Base-by-base conservation (phyloP, 2,113 vertebrate genomes). In the Barbus barbus region DNA sequence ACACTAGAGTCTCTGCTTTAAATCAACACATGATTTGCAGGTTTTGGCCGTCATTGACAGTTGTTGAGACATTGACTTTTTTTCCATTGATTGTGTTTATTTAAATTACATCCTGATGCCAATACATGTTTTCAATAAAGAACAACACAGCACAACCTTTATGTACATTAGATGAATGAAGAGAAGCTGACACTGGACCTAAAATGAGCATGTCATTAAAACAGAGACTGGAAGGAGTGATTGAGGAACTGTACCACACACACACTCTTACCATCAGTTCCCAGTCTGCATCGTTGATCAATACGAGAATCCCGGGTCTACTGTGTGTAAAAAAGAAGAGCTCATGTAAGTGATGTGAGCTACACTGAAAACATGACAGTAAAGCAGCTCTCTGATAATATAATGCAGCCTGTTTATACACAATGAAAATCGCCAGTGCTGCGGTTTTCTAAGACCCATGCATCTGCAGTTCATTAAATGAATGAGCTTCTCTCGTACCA, bases 201-300 rank as follows among this genome's bases (percentile, higher is more conserved):
- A 72, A 84, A 84, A 81, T 75, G 65, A 81, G 53, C 81, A 75
- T 60, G 75, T 60, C 82, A 76, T 86, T 86, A 84, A 84, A 86
- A 81, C 9, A 44, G 60, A 77, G 67, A 73, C 12, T 82, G 60
- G 51, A 77, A 46, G 61, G 61, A 76, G 58, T 76, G 69, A 83
- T 33, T 36, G 38, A 63, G 41, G 26, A 76, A 67, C 36, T 51
- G 75, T 65, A 72, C 78, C 36, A 87, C 83, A 83, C 63, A 78
- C 85, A 89, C 46, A 90, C 85, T 84, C 97, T 96, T 92, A 99
- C 98, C 98, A 99, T 97, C 88, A 99, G 93, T 53, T 99, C 97
- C 98, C 97, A 99, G 94, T 99, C 98, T 84, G 97, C 95, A 28
- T 99, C 96, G 11, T 99, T 99, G 94, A 99, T 94, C 87, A 99